Conservation (phyloP, 1,140 invertebrate genomes). For the Harlomillsia oculata region DNA sequence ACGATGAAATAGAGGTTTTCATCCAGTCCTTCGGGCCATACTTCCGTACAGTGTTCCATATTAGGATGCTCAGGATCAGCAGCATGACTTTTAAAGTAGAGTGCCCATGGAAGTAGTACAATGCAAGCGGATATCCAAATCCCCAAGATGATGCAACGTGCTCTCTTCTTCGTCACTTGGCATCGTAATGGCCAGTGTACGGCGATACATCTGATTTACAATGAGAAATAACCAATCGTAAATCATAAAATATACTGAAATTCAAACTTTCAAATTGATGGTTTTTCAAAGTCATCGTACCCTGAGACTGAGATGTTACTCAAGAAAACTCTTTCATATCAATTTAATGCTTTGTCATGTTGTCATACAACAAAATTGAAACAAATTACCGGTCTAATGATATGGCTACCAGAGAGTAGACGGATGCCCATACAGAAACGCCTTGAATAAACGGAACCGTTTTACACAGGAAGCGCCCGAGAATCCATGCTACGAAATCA, state of each 20-base stretch:
- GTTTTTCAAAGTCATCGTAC: not conserved
- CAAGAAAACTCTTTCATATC: not conserved
- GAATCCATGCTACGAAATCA: constrained; percentile 51
- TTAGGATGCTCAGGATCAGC: constrained; percentile 37
- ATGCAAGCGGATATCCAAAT: constrained; percentile 50
- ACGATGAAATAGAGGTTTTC: constrained; percentile 45
- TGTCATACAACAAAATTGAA: constrained; percentile 35
- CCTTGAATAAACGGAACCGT: constrained; percentile 53
- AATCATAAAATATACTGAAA: not conserved
- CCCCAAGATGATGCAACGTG: constrained; percentile 42
- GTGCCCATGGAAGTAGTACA: constrained; percentile 51
- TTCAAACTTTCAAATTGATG: not conserved
- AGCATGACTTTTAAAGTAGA: constrained; percentile 44
- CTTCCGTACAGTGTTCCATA: constrained; percentile 43
- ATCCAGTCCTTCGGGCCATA: constrained; percentile 41
- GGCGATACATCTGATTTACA: constrained; percentile 43
- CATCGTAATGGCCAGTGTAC: constrained; percentile 50
- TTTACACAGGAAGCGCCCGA: constrained; percentile 52
- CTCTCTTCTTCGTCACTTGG: constrained; percentile 45
- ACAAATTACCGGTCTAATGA: constrained; percentile 46
- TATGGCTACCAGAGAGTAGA: constrained; percentile 54
- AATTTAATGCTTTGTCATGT: not conserved
- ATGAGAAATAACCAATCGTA: not conserved
- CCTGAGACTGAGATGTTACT: not conserved
- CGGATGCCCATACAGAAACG: constrained; percentile 53